A percentile compares a stretch with the other conserved stretches of the same genome.
Conservation (phyloP, 2,113 vertebrate species). For the Lepidothrix coronata region DNA sequence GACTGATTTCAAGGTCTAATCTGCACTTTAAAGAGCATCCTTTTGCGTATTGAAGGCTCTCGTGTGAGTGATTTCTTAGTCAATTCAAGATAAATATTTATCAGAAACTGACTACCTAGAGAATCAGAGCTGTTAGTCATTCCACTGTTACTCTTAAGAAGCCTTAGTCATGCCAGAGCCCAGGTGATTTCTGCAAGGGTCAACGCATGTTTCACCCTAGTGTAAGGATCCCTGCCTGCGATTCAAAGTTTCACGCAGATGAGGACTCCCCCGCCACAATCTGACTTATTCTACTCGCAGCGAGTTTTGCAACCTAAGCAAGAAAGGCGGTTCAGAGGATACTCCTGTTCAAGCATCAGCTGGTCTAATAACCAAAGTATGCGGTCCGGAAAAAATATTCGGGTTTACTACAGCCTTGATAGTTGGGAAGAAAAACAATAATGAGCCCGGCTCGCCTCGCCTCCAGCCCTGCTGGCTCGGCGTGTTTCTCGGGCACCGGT, state of each 20-base stretch:
- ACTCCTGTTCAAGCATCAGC: neutral
- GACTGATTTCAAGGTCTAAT: neutral
- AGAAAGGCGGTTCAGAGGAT: neutral
- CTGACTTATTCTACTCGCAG: neutral
- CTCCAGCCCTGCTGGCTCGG: neutral
- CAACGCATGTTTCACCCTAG: neutral
- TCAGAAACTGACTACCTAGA: neutral
- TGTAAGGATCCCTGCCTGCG: neutral
- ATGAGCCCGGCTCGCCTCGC: neutral
- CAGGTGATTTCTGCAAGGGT: neutral
- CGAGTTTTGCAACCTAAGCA: conserved; percentile 39
- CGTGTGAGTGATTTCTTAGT: neutral
- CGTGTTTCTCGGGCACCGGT: neutral
- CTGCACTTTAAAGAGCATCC: neutral
- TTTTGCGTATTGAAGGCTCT: neutral
- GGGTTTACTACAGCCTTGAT: neutral
- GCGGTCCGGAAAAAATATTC: neutral
- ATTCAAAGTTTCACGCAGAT: conserved; percentile 13
- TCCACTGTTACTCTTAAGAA: neutral
- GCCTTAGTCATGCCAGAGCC: conserved; percentile 43
- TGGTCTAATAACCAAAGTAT: neutral
- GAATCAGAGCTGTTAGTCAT: neutral
- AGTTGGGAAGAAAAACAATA: neutral
- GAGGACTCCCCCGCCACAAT: neutral
- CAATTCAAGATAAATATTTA: conserved; percentile 27